These are phyloP conservation scores for Catocala fraxini DNA, from an alignment of 2,888 invertebrate species.

Conservation along the genomic window DNA sequence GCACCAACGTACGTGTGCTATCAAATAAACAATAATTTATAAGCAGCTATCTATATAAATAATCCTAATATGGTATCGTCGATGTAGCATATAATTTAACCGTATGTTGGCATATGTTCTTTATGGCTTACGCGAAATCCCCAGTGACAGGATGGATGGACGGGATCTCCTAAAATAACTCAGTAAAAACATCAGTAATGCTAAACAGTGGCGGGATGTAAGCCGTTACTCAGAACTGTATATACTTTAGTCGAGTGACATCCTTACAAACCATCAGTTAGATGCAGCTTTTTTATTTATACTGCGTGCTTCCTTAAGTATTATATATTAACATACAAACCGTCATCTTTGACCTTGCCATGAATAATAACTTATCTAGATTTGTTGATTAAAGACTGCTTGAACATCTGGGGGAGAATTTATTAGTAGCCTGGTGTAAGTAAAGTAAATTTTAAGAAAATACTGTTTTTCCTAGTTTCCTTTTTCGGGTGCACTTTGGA, in stretches of 20 bases:
- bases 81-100: not conserved
- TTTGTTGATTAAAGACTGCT: not conserved
- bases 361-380: not conserved
- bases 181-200: constrained; percentile 39
- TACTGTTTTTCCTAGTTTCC: too few species aligned
- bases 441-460: too few species aligned
- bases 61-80: not conserved
- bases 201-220: constrained; percentile 40
- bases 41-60: constrained; percentile 1
- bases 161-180: constrained; percentile 50
- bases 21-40: constrained; percentile 21
- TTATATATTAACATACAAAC: not conserved
- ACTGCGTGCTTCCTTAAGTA: not conserved
- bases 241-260: constrained; percentile 22
- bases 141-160: constrained; percentile 24
- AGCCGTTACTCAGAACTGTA: constrained; percentile 41
- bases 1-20: constrained; percentile 14
- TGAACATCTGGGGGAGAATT: not conserved
- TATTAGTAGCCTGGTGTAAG: too few species aligned
- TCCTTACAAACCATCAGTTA: constrained; percentile 31
- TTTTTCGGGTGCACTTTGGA: too few species aligned
- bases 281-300: constrained; percentile 14
- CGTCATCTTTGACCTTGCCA: not conserved
- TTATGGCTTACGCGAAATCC: constrained; percentile 42
- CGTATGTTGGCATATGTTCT: constrained; percentile 3